Evolutionary conservation across 2,888 invertebrate species (phyloP).

Genomic region (Dermolepida albohirtum): DNA sequence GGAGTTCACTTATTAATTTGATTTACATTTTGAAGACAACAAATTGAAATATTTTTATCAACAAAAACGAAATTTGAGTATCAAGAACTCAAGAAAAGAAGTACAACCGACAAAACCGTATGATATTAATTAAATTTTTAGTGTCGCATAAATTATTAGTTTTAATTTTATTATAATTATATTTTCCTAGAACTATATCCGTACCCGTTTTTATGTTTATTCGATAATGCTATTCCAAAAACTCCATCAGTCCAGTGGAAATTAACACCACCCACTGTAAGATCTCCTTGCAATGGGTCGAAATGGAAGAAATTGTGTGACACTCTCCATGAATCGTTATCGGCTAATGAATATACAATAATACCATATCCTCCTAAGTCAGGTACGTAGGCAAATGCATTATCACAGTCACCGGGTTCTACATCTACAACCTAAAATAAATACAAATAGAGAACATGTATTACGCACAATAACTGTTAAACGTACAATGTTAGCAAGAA

Average conservation of each 20-base stretch:
- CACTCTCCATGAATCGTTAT: constrained; percentile 82
- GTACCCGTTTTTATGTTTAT: constrained; percentile 68
- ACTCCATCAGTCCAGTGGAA: constrained; percentile 91
- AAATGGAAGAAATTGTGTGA: constrained; percentile 87
- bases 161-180: neutral
- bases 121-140: no score
- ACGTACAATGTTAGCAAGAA: constrained; percentile 82
- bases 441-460: constrained; percentile 18
- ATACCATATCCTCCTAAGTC: constrained; percentile 82
- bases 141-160: no score
- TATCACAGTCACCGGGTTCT: constrained; percentile 75
- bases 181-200: constrained; percentile 41
- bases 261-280: constrained; percentile 80
- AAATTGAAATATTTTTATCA: no score
- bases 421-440: constrained; percentile 76
- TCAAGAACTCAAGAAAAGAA: no score
- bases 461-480: constrained; percentile 58
- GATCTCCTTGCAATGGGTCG: constrained; percentile 82
- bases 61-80: no score
- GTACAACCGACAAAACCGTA: no score
- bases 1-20: no score
- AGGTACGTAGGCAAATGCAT: constrained; percentile 82
- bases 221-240: constrained; percentile 77
- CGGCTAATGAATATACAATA: constrained; percentile 80
- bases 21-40: no score